These are phyloP conservation scores for human DNA, from an alignment of 2,113 vertebrate species.

Conservation along the genomic window DNA sequence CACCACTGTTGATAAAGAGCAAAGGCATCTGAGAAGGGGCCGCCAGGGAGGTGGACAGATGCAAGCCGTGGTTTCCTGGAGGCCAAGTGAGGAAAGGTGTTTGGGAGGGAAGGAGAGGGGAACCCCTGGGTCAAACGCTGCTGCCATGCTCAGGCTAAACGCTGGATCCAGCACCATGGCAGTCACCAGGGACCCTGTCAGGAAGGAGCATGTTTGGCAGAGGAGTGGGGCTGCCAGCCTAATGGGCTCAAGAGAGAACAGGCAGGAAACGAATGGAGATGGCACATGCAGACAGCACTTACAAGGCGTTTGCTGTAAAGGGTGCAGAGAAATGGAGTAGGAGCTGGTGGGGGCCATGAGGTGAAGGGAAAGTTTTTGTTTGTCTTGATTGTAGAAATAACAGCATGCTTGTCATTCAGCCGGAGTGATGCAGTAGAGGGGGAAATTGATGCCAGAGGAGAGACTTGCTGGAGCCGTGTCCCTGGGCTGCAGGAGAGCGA, in stretches of 20 bases:
- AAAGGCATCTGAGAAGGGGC: neutral
- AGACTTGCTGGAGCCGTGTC: neutral
- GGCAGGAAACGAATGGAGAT: neutral
- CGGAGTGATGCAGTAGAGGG: neutral
- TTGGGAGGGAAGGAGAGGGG: neutral
- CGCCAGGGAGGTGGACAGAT: neutral
- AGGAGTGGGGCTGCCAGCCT: neutral
- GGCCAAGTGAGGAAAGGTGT: neutral
- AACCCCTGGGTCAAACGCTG: neutral
- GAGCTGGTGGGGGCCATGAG: neutral
- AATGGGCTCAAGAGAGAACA: neutral
- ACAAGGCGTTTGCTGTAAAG: neutral
- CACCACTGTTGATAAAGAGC: neutral
- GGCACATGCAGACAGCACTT: neutral
- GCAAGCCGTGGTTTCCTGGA: neutral
- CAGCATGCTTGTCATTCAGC: neutral
- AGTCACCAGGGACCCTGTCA: accelerated
- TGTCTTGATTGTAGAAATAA: neutral
- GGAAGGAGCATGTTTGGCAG: neutral
- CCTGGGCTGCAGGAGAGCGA: neutral
- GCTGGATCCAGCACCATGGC: too few species aligned
- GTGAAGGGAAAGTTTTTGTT: neutral
- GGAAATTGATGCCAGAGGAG: neutral
- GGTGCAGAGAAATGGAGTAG: neutral
- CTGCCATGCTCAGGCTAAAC: neutral